Percentiles rank a stretch among this genome's conserved stretches.
Conservation (phyloP, 2,797 vertebrate genomes). For the Sebastes baramenuke region DNA sequence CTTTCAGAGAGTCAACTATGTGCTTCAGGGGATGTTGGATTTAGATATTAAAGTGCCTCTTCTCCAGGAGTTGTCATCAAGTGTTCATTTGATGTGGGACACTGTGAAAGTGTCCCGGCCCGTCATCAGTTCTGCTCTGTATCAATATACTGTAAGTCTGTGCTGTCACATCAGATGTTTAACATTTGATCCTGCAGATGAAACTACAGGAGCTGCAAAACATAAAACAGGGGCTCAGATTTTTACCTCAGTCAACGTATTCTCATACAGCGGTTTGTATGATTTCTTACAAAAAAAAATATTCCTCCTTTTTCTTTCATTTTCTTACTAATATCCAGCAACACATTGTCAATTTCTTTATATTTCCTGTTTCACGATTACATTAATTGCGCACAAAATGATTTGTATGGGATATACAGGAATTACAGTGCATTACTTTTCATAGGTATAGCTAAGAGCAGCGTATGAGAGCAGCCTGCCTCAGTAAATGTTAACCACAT, state of each 20-base stretch:
- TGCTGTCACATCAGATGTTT: neutral
- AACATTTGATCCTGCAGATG: neutral
- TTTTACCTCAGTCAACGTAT: neutral
- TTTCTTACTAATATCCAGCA: no score
- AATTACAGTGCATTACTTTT: no score
- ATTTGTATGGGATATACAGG: no score
- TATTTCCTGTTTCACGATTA: no score
- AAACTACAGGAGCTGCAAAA: neutral
- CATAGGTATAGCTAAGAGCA: no score
- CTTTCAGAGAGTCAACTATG: constrained; percentile 19
- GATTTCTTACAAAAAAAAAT: no score
- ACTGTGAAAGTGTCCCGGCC: neutral
- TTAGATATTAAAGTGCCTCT: constrained; percentile 14
- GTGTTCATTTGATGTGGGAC: constrained; percentile 3
- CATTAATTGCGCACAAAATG: no score
- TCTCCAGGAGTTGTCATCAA: constrained; percentile 15
- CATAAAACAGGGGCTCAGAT: neutral
- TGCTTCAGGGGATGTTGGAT: constrained; percentile 1
- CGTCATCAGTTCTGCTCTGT: constrained; percentile 3
- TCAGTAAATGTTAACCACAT: neutral
- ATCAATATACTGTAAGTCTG: neutral
- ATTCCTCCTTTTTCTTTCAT: no score
- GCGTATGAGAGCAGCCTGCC: no score
- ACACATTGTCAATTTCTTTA: no score
- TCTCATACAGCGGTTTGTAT: no score